A percentile compares a stretch with the other conserved stretches of the same genome.
Evolutionary conservation across 1,140 invertebrate genomes (phyloP).

Genomic region (Zaprionus kolodkinae): DNA sequence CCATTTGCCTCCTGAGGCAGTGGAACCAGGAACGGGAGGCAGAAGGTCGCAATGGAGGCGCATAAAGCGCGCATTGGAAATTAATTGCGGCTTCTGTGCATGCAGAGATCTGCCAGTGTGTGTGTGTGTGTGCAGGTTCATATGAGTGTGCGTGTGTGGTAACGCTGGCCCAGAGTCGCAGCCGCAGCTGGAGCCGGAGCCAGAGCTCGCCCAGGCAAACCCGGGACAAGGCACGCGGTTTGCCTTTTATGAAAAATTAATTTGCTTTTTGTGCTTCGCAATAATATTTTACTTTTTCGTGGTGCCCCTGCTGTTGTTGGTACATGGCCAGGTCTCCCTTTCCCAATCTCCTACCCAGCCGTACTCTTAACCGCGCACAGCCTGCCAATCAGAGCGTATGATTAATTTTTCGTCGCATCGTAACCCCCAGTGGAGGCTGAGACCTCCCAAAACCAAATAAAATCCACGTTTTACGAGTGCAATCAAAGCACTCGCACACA

Average conservation of each 20-base stretch:
- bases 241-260: constrained; percentile 82
- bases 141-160: constrained; percentile 23
- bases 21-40: constrained; percentile 24
- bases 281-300: constrained; percentile 69
- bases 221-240: constrained; percentile 47
- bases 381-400: constrained; percentile 77
- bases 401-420: constrained; percentile 72
- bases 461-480: neutral
- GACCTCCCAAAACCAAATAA: neutral
- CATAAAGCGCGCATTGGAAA: constrained; percentile 77
- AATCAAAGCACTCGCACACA: neutral
- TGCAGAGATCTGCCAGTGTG: constrained; percentile 17
- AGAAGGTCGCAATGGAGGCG: constrained; percentile 52
- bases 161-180: constrained; percentile 4
- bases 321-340: neutral
- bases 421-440: neutral
- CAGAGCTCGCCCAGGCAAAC: constrained; percentile 3
- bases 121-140: constrained; percentile 37
- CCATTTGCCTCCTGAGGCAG: constrained; percentile 36
- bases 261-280: constrained; percentile 79
- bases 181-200: neutral
- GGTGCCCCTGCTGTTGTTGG: neutral
- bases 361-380: constrained; percentile 48
- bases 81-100: constrained; percentile 64
- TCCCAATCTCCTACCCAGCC: neutral